Percentiles rank a stretch among this genome's conserved stretches.
Conservation (phyloP, 2,888 invertebrate species). For the Metalampra italica region DNA sequence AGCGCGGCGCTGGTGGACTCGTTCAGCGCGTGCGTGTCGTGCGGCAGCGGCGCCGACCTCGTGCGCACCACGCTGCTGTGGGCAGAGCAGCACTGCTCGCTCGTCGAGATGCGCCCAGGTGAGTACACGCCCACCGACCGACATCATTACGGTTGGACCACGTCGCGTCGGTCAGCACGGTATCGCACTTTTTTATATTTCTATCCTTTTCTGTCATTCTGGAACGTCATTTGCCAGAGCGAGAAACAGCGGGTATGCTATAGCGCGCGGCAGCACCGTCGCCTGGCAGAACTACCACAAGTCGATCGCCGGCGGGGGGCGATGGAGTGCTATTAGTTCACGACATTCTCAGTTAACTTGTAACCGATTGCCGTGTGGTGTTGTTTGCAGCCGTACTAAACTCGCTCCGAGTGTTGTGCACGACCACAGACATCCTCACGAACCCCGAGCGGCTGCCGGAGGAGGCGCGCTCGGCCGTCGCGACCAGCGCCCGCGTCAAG, state of each 20-base stretch:
- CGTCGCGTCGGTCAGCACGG: too few species aligned
- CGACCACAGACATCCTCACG: constrained; percentile 94
- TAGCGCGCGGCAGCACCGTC: too few species aligned
- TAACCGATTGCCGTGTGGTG: too few species aligned
- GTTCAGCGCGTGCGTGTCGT: constrained; percentile 94
- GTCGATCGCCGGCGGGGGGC: too few species aligned
- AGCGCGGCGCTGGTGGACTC: constrained; percentile 93
- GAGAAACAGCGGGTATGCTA: too few species aligned
- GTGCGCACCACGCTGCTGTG: constrained; percentile 94
- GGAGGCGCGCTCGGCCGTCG: constrained; percentile 90
- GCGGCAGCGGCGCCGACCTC: constrained; percentile 90
- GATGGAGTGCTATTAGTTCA: too few species aligned
- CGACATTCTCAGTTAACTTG: too few species aligned
- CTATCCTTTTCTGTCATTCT: too few species aligned
- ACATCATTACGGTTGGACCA: constrained; percentile 1
- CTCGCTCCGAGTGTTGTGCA: constrained; percentile 93
- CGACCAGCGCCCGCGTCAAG: constrained; percentile 55
- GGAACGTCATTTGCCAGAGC: too few species aligned
- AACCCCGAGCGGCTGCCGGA: constrained; percentile 93
- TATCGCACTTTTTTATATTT: too few species aligned
- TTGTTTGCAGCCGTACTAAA: constrained; percentile 91
- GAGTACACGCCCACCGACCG: constrained; percentile 25
- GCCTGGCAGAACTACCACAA: too few species aligned
- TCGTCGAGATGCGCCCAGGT: constrained; percentile 96
- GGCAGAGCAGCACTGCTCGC: constrained; percentile 98